A percentile compares a stretch with the other conserved stretches of the same genome.
Evolutionary conservation across 1,140 invertebrate genomes (phyloP).

Genomic region (Wasmannia auropunctata): DNA sequence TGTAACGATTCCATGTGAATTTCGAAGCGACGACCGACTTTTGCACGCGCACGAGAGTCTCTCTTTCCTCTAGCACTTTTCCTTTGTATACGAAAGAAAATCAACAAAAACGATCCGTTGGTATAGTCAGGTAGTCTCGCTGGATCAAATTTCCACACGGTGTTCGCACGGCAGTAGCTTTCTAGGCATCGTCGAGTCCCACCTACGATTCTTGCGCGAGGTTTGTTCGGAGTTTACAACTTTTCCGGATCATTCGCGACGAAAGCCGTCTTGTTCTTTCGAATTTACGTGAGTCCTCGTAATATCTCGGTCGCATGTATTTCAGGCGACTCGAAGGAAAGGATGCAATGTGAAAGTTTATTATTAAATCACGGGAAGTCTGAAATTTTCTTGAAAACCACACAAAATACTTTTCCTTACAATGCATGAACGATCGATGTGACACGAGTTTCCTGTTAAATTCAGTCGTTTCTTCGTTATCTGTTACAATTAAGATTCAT

Average conservation of each 20-base stretch:
- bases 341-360: constrained; percentile 32
- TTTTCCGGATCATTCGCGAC: constrained; percentile 31
- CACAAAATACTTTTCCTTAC: not conserved
- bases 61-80: constrained; percentile 7
- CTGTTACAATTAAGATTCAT: not conserved
- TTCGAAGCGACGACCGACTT: constrained; percentile 5
- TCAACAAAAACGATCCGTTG: constrained; percentile 29
- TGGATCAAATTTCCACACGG: constrained; percentile 41
- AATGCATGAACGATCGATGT: not conserved
- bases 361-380: constrained; percentile 20
- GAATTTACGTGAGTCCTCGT: constrained; percentile 20
- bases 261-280: constrained; percentile 38
- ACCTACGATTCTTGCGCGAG: constrained; percentile 27
- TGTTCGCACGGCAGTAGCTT: constrained; percentile 22
- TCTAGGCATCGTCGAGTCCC: constrained; percentile 24
- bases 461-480: not conserved
- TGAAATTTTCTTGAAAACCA: constrained; percentile 50
- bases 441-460: not conserved
- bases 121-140: constrained; percentile 27
- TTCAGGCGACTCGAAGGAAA: not conserved
- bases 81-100: constrained; percentile 42
- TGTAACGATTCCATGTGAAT: constrained; percentile 42
- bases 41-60: not conserved
- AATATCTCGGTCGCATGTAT: constrained; percentile 27
- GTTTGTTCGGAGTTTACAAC: constrained; percentile 33